These are phyloP conservation scores for Sebastes jordani DNA, from an alignment of 2,797 vertebrate species.

Conservation along the genomic window DNA sequence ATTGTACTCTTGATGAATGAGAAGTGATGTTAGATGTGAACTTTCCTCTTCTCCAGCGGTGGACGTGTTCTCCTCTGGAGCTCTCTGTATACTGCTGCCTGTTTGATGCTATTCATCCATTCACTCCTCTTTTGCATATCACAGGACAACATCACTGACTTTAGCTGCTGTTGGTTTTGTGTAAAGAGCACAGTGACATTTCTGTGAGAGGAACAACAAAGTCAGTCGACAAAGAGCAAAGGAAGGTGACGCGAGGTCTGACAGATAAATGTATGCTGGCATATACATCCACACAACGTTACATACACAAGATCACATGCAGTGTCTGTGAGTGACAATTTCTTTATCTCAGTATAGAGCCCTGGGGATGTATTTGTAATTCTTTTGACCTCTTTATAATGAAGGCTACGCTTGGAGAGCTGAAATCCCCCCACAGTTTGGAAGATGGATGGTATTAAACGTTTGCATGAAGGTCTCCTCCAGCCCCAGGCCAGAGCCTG, in stretches of 20 bases:
- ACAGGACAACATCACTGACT: slow-evolving; percentile 6
- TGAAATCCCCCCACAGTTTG: slow-evolving; percentile 9
- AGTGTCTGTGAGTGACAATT: background rate
- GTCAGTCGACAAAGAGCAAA: background rate
- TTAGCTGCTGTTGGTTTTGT: background rate
- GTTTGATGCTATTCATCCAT: slow-evolving; percentile 3
- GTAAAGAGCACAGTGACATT: slow-evolving; percentile 25
- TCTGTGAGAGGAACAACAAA: slow-evolving; percentile 9
- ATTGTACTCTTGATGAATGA: background rate
- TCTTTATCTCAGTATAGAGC: slow-evolving; percentile 2
- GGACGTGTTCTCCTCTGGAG: background rate
- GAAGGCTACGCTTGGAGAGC: background rate
- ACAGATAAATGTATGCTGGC: background rate
- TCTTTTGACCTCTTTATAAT: slow-evolving; percentile 8
- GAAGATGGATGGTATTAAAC: slow-evolving; percentile 33
- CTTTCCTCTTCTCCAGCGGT: background rate
- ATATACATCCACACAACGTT: background rate
- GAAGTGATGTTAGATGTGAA: background rate
- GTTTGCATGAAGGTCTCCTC: slow-evolving; percentile 10
- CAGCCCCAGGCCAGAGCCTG: slow-evolving; percentile 14
- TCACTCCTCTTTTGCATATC: slow-evolving; percentile 19
- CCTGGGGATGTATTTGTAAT: slow-evolving; percentile 6
- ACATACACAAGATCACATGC: background rate
- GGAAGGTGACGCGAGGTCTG: background rate
- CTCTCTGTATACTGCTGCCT: background rate